Evolutionary conservation across 2,888 invertebrate genomes (phyloP).

Genomic region (Schizotus pectinicornis): DNA sequence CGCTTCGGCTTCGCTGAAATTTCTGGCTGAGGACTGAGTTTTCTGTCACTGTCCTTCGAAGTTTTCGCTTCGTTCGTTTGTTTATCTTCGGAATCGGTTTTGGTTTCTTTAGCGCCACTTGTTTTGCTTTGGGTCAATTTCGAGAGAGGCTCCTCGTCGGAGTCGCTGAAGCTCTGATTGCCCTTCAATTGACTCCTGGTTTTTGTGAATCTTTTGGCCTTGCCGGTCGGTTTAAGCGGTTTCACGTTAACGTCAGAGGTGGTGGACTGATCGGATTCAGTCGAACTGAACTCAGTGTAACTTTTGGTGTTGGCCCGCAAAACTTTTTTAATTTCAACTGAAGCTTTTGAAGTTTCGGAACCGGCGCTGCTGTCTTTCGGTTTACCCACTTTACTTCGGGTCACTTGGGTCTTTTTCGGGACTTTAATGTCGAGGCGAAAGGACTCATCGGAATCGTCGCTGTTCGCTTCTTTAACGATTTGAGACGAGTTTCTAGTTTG

Average conservation of each 20-base stretch:
- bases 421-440: constrained; percentile 42
- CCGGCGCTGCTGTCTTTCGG: constrained; percentile 12
- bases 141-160: constrained; percentile 71
- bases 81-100: constrained; percentile 9
- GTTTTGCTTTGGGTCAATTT: constrained; percentile 58
- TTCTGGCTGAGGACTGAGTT: neutral
- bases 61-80: constrained; percentile 14
- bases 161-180: constrained; percentile 63
- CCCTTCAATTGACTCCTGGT: constrained; percentile 40
- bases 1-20: constrained; percentile 49
- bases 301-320: constrained; percentile 7
- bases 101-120: constrained; percentile 14
- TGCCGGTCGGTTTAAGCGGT: constrained; percentile 29
- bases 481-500: constrained; percentile 39
- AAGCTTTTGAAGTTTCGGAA: constrained; percentile 19
- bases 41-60: too few species aligned
- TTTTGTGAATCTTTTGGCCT: constrained; percentile 43
- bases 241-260: constrained; percentile 43
- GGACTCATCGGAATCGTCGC: constrained; percentile 46
- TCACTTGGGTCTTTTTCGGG: constrained; percentile 43
- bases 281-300: constrained; percentile 22
- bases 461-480: constrained; percentile 26
- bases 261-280: constrained; percentile 44
- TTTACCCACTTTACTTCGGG: constrained; percentile 37
- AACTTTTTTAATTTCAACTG: constrained; percentile 9